Evolutionary conservation across 2,797 vertebrate genomes (phyloP).

Genomic region (Lagorchestes hirsutus): DNA sequence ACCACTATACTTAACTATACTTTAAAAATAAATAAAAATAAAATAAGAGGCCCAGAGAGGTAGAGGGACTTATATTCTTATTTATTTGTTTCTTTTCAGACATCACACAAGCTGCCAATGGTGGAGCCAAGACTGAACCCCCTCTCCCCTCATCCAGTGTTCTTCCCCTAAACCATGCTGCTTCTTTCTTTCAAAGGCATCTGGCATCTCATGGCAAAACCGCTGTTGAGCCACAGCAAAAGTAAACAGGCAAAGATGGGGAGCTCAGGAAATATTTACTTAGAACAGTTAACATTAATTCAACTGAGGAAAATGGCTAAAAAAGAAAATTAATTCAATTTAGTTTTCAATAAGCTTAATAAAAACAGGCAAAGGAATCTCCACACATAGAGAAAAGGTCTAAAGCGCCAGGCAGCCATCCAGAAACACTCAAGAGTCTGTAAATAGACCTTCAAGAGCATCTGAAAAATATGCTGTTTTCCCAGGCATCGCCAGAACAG

Average conservation of each 20-base stretch:
- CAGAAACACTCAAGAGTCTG: neutral
- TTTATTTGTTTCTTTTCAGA: neutral
- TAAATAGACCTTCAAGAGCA: neutral
- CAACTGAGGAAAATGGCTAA: neutral
- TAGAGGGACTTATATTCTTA: neutral
- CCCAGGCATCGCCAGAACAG: neutral
- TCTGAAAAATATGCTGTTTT: neutral
- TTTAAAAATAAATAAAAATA: neutral
- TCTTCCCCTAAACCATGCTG: neutral
- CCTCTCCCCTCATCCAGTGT: neutral
- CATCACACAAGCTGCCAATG: neutral
- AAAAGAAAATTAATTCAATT: slow-evolving; percentile 1
- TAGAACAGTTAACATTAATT: neutral
- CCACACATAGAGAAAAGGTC: neutral
- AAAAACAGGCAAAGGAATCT: neutral
- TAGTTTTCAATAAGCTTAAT: neutral
- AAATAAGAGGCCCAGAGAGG: neutral
- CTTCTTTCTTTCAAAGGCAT: neutral
- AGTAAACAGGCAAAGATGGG: neutral
- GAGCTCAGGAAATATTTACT: neutral
- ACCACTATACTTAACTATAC: neutral
- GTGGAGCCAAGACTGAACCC: neutral
- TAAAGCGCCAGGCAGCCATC: neutral
- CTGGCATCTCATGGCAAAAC: neutral
- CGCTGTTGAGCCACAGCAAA: neutral